Evolutionary conservation across 2,888 invertebrate species (phyloP).

Genomic region (Andrena dorsata): DNA sequence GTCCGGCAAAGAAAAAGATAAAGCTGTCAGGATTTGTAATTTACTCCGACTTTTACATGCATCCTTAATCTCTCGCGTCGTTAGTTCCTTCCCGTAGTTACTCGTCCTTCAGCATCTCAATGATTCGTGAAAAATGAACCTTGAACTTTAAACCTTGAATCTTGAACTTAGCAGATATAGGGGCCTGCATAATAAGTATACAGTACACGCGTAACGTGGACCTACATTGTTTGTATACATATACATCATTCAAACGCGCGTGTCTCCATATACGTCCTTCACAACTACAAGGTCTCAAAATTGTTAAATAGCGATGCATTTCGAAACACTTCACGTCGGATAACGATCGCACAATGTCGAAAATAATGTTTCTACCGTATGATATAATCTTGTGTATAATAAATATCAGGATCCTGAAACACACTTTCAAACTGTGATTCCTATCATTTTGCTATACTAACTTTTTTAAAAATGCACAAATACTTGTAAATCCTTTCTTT

Average conservation of each 20-base stretch:
- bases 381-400: too few relatives aligned
- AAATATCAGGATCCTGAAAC: background rate
- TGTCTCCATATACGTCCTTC: constrained; percentile 20
- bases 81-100: constrained; percentile 16
- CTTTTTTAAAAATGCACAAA: background rate
- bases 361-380: background rate
- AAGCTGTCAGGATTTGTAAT: background rate
- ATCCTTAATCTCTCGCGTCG: background rate
- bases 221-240: background rate
- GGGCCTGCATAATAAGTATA: constrained; percentile 20
- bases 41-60: background rate
- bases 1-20: background rate
- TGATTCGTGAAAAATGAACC: constrained; percentile 9
- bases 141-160: constrained; percentile 28
- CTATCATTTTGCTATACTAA: too few relatives aligned
- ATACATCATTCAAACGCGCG: background rate
- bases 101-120: constrained; percentile 13
- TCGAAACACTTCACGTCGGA: background rate
- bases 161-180: constrained; percentile 21
- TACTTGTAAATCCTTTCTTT: too few relatives aligned
- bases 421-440: too few relatives aligned
- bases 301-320: background rate
- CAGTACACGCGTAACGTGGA: background rate
- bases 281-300: background rate
- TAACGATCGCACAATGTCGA: background rate